Evolutionary conservation across 2,797 vertebrate genomes (phyloP), one percentile per base, ranked within the genome.

Genomic region (Pagetopsis macropterus): DNA sequence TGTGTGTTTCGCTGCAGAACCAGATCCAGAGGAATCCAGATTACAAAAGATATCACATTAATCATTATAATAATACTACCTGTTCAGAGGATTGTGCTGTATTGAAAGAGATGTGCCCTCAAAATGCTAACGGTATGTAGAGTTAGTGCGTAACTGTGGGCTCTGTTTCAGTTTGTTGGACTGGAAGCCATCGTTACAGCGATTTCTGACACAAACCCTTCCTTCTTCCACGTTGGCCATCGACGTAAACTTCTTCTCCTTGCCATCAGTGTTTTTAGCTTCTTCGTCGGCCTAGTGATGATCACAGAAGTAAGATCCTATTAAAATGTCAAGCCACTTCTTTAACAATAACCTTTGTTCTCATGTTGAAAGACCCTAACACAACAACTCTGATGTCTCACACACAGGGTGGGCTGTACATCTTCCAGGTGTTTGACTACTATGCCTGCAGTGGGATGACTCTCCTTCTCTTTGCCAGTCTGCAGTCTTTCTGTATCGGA

Each of bases 371-470:
- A 45, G 14, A 54, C 2, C 1, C 2, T 8, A n/a, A 45, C 3
- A 17, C 0, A 6, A 5, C 15, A 48, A 13, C 55, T 67, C 31
- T 48, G 37, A 37, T 9, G 0, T 75, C 13, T 82, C 27, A 21
- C 48, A 43, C 70, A 72, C 72, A 95, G 95, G 94, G 95, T 2
- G 94, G 94, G 52, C 84, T 95, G 27, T 95, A 95, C 84, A 81
- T 95, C 69, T 95, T 95, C 76, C 94, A 94, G 91, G 13, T 95
- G 75, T 95, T 95, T 85, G 94, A 95, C 81, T 95, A 95, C 84
- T 95, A 95, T 31, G 86, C 91, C 78, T 95, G 94, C 89, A 95
- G 95, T 76, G 95, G 95, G 27, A 94, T 95, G 94, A 93, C 94
- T 51, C 88, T 95, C 2, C 93, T 95, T 5, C 90, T 95, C 40